These are phyloP conservation scores for Clupea harengus DNA, from an alignment of 2,113 vertebrate species.

Conservation along the genomic window DNA sequence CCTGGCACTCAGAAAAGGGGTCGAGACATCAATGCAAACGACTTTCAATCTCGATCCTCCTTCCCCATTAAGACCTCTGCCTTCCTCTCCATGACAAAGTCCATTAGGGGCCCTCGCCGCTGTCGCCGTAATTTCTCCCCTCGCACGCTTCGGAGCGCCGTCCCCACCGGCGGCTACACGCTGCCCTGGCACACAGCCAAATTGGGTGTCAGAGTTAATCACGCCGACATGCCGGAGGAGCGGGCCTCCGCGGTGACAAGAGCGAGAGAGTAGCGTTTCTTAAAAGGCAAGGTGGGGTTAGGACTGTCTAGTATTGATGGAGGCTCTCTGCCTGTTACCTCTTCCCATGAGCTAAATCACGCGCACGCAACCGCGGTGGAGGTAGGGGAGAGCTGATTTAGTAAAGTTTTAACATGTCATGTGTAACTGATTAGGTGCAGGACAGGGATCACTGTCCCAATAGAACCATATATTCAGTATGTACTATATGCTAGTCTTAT, in stretches of 20 bases:
- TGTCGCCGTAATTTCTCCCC: neutral
- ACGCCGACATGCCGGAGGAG: neutral
- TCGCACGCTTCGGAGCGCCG: neutral
- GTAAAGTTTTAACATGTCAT: too few species aligned
- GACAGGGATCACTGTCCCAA: too few species aligned
- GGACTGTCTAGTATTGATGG: neutral
- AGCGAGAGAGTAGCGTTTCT: neutral
- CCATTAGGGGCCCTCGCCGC: neutral
- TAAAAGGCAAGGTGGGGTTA: neutral
- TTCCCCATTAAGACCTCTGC: neutral
- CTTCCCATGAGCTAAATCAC: neutral
- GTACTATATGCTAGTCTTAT: too few species aligned
- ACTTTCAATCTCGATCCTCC: neutral
- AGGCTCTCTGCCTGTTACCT: neutral
- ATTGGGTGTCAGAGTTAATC: constrained; percentile 1
- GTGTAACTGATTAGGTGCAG: too few species aligned
- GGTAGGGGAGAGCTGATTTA: too few species aligned
- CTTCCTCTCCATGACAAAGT: neutral
- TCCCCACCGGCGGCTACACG: neutral
- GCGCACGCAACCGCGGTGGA: too few species aligned
- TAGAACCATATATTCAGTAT: too few species aligned
- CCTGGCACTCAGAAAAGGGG: neutral
- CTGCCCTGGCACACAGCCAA: neutral
- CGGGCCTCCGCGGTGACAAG: neutral
- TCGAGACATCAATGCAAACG: neutral